A percentile compares a stretch with the other conserved stretches of the same genome.
phyloP scores from a whole-genome alignment of 2,888 invertebrate species.

The Gerris lacustris region DNA sequence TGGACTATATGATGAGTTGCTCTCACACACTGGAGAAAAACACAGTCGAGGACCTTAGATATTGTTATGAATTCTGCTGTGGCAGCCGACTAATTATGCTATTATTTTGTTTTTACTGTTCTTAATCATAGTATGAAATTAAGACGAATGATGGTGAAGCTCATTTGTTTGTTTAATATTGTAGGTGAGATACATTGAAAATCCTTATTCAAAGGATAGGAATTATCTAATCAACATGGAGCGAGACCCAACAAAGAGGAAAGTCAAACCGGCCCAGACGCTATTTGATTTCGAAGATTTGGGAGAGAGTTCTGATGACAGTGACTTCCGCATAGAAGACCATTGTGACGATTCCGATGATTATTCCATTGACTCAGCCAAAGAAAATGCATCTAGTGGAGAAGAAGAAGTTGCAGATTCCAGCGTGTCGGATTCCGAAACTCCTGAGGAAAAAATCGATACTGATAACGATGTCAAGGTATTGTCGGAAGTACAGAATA shows the following conservation, averaged over 20 bases:
- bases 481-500: not conserved
- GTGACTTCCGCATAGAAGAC: slow-evolving; percentile 83
- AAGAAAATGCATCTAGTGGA: not conserved
- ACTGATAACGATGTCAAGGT: slow-evolving; percentile 16
- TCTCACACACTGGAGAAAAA: no score
- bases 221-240: slow-evolving; percentile 34
- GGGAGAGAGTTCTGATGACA: slow-evolving; percentile 86
- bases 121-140: no score
- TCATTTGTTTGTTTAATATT: no score
- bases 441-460: slow-evolving; percentile 22
- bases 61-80: no score
- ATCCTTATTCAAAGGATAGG: no score
- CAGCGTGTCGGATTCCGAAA: slow-evolving; percentile 20
- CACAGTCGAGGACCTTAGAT: no score
- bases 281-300: slow-evolving; percentile 70
- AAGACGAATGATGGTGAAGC: no score
- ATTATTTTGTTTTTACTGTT: no score
- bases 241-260: slow-evolving; percentile 65
- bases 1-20: no score
- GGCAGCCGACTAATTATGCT: no score
- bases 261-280: slow-evolving; percentile 61
- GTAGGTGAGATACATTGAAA: no score
- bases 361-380: slow-evolving; percentile 44
- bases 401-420: slow-evolving; percentile 12
- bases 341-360: slow-evolving; percentile 67